Conservation (phyloP, 2,888 invertebrate genomes). For the Nephrocerus scutellatus region DNA sequence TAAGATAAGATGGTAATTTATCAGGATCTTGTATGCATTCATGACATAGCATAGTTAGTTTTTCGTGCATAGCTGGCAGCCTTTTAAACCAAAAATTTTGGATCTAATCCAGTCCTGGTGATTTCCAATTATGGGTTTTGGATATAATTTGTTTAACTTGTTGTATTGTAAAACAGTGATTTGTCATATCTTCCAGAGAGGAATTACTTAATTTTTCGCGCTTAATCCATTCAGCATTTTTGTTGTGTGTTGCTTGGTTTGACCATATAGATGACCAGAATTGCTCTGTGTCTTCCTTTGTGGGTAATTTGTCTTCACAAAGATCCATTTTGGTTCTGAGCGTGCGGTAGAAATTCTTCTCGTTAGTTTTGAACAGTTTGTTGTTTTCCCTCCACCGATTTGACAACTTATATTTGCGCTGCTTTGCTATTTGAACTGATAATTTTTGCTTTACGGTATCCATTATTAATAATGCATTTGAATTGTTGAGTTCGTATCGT, state of each 20-base stretch:
- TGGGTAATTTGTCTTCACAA: no score
- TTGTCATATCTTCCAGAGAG: no score
- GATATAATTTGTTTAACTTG: no score
- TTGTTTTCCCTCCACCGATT: not conserved
- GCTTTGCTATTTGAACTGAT: slow-evolving; percentile 3
- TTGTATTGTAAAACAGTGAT: no score
- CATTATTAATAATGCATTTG: not conserved
- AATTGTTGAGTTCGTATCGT: slow-evolving; percentile 5
- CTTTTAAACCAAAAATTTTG: slow-evolving; percentile 9
- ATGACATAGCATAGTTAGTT: not conserved
- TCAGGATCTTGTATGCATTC: slow-evolving; percentile 2
- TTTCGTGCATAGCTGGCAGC: slow-evolving; percentile 2
- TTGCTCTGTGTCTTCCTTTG: no score
- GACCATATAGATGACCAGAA: no score
- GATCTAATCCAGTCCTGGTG: slow-evolving; percentile 1
- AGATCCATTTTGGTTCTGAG: not conserved
- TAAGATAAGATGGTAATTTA: not conserved
- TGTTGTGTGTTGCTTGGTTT: no score
- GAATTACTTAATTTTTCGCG: no score
- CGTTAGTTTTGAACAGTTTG: not conserved
- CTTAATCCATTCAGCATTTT: no score
- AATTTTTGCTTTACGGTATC: slow-evolving; percentile 1
- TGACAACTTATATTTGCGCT: no score
- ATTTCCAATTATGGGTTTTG: no score
- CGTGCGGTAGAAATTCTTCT: not conserved